A percentile compares a stretch with the other conserved stretches of the same genome.
Evolutionary conservation across 2,113 vertebrate genomes (phyloP).

Genomic region (Xiphophorus couchianus): DNA sequence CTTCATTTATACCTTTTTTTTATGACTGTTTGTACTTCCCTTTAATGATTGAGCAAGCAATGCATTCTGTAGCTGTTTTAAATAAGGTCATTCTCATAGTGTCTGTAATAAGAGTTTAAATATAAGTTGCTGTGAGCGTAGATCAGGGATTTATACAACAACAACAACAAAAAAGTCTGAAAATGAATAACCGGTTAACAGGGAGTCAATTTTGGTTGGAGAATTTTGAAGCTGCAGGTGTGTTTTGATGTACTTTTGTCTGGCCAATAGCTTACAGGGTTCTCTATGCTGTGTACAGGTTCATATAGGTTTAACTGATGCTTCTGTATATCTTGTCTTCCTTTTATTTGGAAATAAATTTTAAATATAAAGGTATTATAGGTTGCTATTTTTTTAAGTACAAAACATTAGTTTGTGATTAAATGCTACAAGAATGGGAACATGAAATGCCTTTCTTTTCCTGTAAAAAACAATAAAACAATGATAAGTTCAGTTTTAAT

Average conservation of each 20-base stretch:
- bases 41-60: conserved; percentile 71
- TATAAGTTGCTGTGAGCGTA: conserved; percentile 62
- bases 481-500: conserved; percentile 60
- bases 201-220: conserved; percentile 73
- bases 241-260: conserved; percentile 61
- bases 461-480: conserved; percentile 55
- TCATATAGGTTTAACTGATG: conserved; percentile 82
- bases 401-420: conserved; percentile 77
- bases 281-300: conserved; percentile 83
- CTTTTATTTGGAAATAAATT: conserved; percentile 82
- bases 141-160: conserved; percentile 66
- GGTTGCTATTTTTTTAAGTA: conserved; percentile 86
- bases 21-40: conserved; percentile 71
- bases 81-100: conserved; percentile 52
- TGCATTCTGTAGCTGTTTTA: conserved; percentile 69
- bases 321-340: conserved; percentile 89
- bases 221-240: conserved; percentile 57
- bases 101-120: conserved; percentile 48
- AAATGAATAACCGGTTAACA: conserved; percentile 69
- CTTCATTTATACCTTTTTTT: conserved; percentile 69
- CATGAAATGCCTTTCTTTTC: conserved; percentile 63
- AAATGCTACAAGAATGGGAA: conserved; percentile 73
- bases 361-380: conserved; percentile 93
- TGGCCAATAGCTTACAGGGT: conserved; percentile 81
- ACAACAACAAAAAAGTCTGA: conserved; percentile 15